Percentiles rank a stretch among this genome's conserved stretches.
Evolutionary conservation across 2,888 invertebrate species (phyloP).

Genomic region (Drosophila yooni): DNA sequence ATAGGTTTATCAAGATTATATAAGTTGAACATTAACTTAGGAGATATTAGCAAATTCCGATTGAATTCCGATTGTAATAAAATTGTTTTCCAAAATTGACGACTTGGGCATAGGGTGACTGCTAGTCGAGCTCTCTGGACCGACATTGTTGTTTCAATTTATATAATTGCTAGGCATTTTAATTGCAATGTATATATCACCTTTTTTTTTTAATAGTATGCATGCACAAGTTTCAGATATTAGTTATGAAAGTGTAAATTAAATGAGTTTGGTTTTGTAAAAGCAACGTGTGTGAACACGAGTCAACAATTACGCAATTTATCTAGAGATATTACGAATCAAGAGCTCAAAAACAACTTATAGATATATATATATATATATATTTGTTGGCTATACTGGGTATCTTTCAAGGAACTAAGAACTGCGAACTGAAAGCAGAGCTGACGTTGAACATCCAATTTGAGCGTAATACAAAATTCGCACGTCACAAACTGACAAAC

Average conservation of each 20-base stretch:
- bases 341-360: not conserved
- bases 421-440: not conserved
- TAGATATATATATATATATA: not conserved
- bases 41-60: too few relatives aligned
- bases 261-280: not conserved
- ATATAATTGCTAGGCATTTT: not conserved
- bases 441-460: conserved; percentile 17
- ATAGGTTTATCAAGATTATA: not conserved
- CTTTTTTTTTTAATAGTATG: not conserved
- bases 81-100: not conserved
- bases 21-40: too few relatives aligned
- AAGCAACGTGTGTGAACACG: not conserved
- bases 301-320: not conserved
- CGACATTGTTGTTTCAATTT: not conserved
- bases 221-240: conserved; percentile 4
- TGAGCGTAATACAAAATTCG: conserved; percentile 4
- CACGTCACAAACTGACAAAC: conserved; percentile 26
- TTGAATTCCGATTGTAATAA: not conserved
- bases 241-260: not conserved
- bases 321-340: not conserved
- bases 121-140: not conserved
- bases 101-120: not conserved
- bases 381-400: not conserved
- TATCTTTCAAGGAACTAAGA: not conserved
- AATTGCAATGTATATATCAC: not conserved